These are phyloP conservation scores for Dufourea novaeangliae DNA, from an alignment of 1,140 invertebrate species.

Conservation along the genomic window DNA sequence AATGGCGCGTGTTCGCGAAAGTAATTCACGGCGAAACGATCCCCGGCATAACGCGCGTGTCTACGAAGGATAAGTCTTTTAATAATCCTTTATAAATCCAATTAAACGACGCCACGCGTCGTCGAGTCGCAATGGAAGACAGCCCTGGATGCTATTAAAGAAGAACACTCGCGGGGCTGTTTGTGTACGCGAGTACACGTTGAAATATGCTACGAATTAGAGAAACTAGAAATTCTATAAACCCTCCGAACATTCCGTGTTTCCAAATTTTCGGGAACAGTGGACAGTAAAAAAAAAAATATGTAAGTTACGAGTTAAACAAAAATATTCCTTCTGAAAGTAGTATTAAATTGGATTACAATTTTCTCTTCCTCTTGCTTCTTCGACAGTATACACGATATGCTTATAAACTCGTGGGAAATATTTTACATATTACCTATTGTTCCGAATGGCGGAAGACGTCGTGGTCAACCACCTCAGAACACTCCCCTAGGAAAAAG, in stretches of 20 bases:
- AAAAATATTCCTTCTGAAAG: too few species aligned
- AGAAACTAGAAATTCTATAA: too few species aligned
- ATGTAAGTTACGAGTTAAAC: too few species aligned
- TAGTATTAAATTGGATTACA: too few species aligned
- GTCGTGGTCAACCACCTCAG: background rate
- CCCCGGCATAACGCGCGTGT: background rate
- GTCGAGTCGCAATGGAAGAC: conserved; percentile 17
- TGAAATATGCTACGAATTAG: conserved; percentile 6
- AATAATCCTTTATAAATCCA: conserved; percentile 51
- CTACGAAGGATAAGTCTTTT: conserved; percentile 41
- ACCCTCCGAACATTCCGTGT: background rate
- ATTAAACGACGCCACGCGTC: conserved; percentile 41
- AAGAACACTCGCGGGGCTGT: conserved; percentile 1
- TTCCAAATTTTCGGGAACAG: too few species aligned
- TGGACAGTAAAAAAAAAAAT: too few species aligned
- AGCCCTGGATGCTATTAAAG: conserved; percentile 1
- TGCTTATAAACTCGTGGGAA: too few species aligned
- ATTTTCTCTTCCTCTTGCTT: background rate
- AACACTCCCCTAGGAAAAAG: background rate
- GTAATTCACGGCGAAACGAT: background rate
- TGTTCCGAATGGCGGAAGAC: background rate
- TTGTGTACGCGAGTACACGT: conserved; percentile 10
- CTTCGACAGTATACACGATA: too few species aligned
- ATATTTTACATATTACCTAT: background rate
- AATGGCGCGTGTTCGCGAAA: background rate